A percentile compares a stretch with the other conserved stretches of the same genome.
Evolutionary conservation across 1,140 invertebrate species (phyloP).

Genomic region (Euglossa dilemma): DNA sequence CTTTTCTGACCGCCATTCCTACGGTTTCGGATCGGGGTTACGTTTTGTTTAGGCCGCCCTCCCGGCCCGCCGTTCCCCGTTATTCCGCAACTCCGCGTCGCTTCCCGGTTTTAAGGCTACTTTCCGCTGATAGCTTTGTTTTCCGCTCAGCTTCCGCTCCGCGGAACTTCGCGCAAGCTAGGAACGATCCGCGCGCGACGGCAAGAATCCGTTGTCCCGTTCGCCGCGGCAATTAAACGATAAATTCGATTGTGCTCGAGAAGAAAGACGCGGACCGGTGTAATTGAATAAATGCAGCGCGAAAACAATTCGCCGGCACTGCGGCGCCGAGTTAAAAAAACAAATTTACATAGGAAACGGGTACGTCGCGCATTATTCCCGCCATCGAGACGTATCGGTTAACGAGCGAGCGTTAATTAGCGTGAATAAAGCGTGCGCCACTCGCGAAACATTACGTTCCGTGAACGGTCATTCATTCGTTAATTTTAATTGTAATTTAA

Average conservation of each 20-base stretch:
- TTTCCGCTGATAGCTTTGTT: neutral
- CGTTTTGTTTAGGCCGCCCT: neutral
- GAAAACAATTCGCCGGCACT: neutral
- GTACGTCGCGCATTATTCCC: neutral
- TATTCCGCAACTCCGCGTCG: neutral
- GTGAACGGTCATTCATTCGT: neutral
- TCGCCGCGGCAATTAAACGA: no score
- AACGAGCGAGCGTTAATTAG: conserved; percentile 26
- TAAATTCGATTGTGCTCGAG: neutral
- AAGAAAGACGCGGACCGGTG: neutral
- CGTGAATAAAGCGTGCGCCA: neutral
- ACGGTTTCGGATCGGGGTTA: neutral
- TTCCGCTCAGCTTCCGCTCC: neutral
- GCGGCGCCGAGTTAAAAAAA: neutral
- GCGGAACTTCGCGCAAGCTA: no score
- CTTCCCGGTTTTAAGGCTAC: no score
- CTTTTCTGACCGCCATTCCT: neutral
- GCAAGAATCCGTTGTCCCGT: no score
- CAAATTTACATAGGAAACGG: neutral
- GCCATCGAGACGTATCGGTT: neutral
- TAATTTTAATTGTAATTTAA: conserved; percentile 41
- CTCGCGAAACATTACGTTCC: neutral
- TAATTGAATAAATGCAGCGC: neutral
- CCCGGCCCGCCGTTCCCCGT: no score
- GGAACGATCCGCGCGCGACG: no score